Conservation (phyloP, 2,888 invertebrate species). For the Idaea biselata region DNA sequence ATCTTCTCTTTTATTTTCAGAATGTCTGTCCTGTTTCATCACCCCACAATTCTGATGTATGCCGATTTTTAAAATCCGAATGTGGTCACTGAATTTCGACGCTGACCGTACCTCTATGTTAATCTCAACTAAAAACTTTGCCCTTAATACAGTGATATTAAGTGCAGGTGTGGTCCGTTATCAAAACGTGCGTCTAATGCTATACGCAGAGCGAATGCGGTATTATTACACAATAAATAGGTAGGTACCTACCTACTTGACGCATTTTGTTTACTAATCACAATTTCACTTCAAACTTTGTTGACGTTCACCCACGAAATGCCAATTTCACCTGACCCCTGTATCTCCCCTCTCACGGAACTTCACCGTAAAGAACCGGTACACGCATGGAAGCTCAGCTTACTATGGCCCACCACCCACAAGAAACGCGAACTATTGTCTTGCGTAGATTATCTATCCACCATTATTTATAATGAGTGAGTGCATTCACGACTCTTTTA, state of each 20-base stretch:
- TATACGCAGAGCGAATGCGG: constrained; percentile 29
- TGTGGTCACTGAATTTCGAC: no score
- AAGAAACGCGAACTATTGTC: constrained; percentile 62
- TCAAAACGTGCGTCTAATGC: constrained; percentile 20
- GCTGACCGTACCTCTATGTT: no score
- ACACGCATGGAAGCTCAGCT: constrained; percentile 15
- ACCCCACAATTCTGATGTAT: no score
- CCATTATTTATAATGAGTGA: constrained; percentile 73
- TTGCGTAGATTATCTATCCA: constrained; percentile 62
- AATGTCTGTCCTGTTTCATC: no score
- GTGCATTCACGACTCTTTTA: constrained; percentile 53
- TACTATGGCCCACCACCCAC: constrained; percentile 51
- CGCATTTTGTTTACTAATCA: constrained; percentile 50
- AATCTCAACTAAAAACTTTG: constrained; percentile 12
- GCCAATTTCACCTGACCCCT: constrained; percentile 35
- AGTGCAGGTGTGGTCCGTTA: constrained; percentile 10
- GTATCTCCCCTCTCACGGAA: constrained; percentile 3
- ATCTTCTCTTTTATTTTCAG: no score
- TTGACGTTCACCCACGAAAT: constrained; percentile 54
- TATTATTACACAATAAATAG: not conserved
- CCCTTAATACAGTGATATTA: constrained; percentile 17
- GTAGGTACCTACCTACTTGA: constrained; percentile 18
- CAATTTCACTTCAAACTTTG: constrained; percentile 41
- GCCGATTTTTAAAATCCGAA: no score
- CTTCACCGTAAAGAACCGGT: constrained; percentile 2